These are phyloP conservation scores for Muscidifurax raptorellus DNA, from an alignment of 1,140 invertebrate species.

Conservation along the genomic window DNA sequence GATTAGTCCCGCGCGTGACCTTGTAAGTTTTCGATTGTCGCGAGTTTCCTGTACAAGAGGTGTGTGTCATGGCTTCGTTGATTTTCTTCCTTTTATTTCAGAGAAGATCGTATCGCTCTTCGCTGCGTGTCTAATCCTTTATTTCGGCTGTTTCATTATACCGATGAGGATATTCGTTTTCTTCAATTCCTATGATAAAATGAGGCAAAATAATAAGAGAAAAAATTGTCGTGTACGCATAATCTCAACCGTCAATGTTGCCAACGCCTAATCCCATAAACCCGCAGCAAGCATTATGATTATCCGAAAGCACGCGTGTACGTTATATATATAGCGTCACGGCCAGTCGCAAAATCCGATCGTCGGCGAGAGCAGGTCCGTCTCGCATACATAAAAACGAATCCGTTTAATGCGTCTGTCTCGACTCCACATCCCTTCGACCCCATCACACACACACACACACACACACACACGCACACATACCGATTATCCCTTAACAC, in stretches of 20 bases:
- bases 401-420: constrained; percentile 41
- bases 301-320: neutral
- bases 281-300: neutral
- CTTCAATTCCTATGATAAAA: too few species aligned
- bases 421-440: constrained; percentile 9
- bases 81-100: too few species aligned
- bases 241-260: neutral
- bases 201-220: too few species aligned
- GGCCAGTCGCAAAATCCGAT: constrained; percentile 17
- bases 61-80: too few species aligned
- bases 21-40: too few species aligned
- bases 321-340: neutral
- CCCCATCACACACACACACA: constrained; percentile 21
- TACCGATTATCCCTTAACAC: constrained; percentile 20
- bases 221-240: too few species aligned
- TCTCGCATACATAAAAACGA: constrained; percentile 28
- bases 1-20: too few species aligned
- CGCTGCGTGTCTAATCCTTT: too few species aligned
- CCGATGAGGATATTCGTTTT: too few species aligned
- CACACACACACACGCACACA: neutral
- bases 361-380: neutral
- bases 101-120: too few species aligned
- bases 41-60: too few species aligned
- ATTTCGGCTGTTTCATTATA: too few species aligned
- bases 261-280: neutral